phyloP scores from a whole-genome alignment of 2,113 vertebrate genomes.

The Platanista minor region DNA sequence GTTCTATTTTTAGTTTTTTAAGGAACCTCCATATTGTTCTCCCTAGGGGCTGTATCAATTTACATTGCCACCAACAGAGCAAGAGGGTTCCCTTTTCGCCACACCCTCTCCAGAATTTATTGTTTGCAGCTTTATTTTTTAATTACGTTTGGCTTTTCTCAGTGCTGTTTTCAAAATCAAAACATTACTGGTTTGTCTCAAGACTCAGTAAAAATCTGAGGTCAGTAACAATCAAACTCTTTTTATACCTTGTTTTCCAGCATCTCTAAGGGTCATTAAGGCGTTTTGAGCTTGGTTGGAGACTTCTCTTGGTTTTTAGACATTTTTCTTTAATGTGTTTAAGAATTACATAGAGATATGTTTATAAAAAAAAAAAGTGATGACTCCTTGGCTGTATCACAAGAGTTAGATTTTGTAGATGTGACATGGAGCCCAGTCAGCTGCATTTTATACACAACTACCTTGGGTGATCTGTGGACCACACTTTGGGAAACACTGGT shows the following conservation, averaged over 20 bases:
- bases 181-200: neutral
- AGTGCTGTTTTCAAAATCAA: slow-evolving; percentile 3
- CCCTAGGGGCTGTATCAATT: no score
- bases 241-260: neutral
- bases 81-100: no score
- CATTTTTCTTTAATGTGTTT: neutral
- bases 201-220: neutral
- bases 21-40: no score
- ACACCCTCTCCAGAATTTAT: no score
- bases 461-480: neutral
- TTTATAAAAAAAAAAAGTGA: neutral
- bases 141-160: slow-evolving; percentile 13
- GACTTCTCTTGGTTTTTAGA: neutral
- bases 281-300: neutral
- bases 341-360: neutral
- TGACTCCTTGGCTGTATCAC: neutral
- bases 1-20: no score
- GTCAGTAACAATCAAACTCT: neutral
- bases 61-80: no score
- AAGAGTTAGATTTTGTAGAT: neutral
- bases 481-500: neutral
- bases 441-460: neutral
- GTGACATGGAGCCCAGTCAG: neutral
- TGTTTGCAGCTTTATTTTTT: neutral
- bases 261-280: neutral